Percentiles rank a stretch among this genome's conserved stretches.
Evolutionary conservation across 1,140 invertebrate species (phyloP).

Genomic region (Calliphora vicina): DNA sequence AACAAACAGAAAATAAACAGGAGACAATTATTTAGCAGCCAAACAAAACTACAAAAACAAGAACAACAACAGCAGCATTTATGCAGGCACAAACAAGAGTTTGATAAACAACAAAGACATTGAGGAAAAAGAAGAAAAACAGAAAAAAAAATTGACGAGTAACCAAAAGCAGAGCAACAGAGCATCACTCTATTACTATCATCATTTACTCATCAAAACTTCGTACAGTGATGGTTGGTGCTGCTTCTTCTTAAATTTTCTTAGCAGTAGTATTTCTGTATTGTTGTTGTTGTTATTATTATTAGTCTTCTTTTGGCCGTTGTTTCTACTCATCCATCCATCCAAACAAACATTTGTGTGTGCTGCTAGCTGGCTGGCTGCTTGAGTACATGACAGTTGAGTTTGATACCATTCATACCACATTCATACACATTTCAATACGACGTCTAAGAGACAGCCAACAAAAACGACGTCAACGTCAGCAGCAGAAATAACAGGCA

Average conservation of each 20-base stretch:
- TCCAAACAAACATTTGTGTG: too few species aligned
- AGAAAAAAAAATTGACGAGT: background rate
- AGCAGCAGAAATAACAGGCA: conserved; percentile 35
- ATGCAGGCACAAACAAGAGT: background rate
- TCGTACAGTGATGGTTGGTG: background rate
- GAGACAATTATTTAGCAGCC: background rate
- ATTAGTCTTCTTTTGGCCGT: too few species aligned
- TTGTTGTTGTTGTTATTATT: background rate
- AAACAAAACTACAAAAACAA: too few species aligned
- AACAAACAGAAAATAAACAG: too few species aligned
- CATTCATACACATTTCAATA: background rate
- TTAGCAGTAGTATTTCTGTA: background rate
- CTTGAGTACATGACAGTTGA: background rate
- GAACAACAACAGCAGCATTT: background rate
- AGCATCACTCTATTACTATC: background rate
- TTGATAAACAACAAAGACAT: background rate
- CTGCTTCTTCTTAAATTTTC: background rate
- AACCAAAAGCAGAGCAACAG: conserved; percentile 7
- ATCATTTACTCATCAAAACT: background rate
- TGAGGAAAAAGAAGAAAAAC: background rate
- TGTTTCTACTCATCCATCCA: background rate
- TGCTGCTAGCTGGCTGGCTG: background rate
- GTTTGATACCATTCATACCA: background rate
- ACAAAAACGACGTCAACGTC: background rate
- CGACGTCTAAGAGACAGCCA: background rate